Evolutionary conservation across 2,888 invertebrate species (phyloP).

Genomic region (Uropetala carovei): DNA sequence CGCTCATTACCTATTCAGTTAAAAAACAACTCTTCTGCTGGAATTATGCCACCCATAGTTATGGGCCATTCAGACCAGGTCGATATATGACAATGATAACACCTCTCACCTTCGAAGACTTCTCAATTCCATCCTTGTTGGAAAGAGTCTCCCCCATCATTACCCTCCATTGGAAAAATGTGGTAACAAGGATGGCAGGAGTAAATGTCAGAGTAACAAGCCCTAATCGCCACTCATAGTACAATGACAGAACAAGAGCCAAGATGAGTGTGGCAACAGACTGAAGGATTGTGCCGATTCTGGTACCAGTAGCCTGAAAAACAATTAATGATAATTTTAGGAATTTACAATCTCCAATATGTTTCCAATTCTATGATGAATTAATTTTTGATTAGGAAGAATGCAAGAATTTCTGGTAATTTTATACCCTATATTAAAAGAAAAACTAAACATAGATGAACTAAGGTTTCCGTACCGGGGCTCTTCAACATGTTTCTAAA

Average conservation of each 20-base stretch:
- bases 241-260: constrained; percentile 81
- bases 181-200: constrained; percentile 82
- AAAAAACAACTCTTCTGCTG: too few species aligned
- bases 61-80: background rate
- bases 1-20: too few species aligned
- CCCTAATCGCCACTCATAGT: constrained; percentile 86
- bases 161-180: constrained; percentile 83
- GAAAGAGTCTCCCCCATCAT: constrained; percentile 82
- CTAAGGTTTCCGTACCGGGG: too few species aligned
- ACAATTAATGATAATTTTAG: too few species aligned
- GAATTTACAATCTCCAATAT: too few species aligned
- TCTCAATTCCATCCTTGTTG: constrained; percentile 83
- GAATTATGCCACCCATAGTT: too few species aligned
- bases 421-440: too few species aligned
- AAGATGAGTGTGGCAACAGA: constrained; percentile 83
- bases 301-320: constrained; percentile 86
- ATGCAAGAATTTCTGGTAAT: too few species aligned
- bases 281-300: constrained; percentile 86
- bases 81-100: background rate
- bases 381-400: too few species aligned
- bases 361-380: too few species aligned
- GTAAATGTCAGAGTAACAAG: constrained; percentile 84
- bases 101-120: constrained; percentile 81
- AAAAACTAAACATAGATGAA: too few species aligned
- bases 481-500: too few species aligned